A percentile compares a stretch with the other conserved stretches of the same genome.
phyloP scores from a whole-genome alignment of 1,140 invertebrate species.

The Conus betulinus region DNA sequence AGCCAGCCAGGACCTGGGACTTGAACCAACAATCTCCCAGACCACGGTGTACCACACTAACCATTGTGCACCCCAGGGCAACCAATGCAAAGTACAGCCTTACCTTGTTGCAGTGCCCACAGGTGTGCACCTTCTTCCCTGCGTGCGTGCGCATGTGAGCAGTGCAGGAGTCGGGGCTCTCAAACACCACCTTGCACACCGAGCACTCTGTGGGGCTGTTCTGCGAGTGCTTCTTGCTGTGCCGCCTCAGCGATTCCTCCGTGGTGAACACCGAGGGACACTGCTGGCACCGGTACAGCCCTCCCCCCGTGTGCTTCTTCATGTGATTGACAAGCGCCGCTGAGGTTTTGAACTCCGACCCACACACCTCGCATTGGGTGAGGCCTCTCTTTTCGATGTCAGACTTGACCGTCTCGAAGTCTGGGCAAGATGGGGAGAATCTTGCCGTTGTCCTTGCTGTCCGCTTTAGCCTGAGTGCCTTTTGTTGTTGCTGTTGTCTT shows the following conservation, averaged over 20 bases:
- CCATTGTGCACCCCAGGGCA: too few species aligned
- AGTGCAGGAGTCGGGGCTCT: slow-evolving; percentile 26
- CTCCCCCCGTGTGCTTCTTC: slow-evolving; percentile 30
- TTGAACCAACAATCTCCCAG: too few species aligned
- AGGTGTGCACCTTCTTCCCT: slow-evolving; percentile 30
- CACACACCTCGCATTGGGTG: slow-evolving; percentile 23
- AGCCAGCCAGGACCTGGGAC: too few species aligned
- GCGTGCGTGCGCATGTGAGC: slow-evolving; percentile 34
- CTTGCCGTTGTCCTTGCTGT: neutral
- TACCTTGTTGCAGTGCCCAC: slow-evolving; percentile 32
- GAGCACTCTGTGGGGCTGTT: slow-evolving; percentile 21
- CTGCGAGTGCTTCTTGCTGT: slow-evolving; percentile 12
- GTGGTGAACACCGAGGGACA: slow-evolving; percentile 20
- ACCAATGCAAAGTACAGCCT: too few species aligned
- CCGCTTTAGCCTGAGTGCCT: neutral
- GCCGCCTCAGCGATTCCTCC: slow-evolving; percentile 19
- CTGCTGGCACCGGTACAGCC: slow-evolving; percentile 19
- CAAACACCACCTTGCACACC: slow-evolving; percentile 12
- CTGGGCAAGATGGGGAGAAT: slow-evolving; percentile 30
- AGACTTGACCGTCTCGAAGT: slow-evolving; percentile 7
- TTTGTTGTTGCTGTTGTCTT: neutral
- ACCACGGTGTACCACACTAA: too few species aligned
- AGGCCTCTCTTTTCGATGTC: neutral
- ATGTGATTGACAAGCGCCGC: slow-evolving; percentile 26
- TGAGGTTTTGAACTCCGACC: neutral